Percentiles rank a stretch among this genome's conserved stretches.
These are phyloP conservation scores for Crenichthys baileyi DNA, from an alignment of 2,797 vertebrate genomes.

Conservation along the genomic window DNA sequence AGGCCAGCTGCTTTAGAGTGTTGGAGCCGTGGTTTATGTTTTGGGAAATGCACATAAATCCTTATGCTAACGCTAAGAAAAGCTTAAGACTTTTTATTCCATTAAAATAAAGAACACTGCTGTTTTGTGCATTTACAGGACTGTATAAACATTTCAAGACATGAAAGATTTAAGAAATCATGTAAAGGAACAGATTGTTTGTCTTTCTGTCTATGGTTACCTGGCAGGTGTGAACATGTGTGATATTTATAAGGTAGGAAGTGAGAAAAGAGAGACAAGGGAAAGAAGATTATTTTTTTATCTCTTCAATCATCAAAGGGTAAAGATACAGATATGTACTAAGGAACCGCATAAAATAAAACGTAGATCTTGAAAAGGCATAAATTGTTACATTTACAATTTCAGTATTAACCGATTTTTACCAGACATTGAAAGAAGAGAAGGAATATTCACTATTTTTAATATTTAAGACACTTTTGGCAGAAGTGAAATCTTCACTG, in stretches of 20 bases:
- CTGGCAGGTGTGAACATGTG: slow-evolving; percentile 24
- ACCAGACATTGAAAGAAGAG: not conserved
- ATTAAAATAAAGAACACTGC: slow-evolving; percentile 39
- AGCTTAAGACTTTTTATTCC: slow-evolving; percentile 42
- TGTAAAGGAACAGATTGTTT: slow-evolving; percentile 48
- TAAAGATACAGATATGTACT: not conserved
- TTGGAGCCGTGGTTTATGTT: slow-evolving; percentile 47
- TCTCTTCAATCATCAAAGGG: slow-evolving; percentile 1
- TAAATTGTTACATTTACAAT: not conserved
- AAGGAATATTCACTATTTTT: too few relatives aligned
- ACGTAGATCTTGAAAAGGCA: not conserved
- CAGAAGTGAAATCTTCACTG: not conserved
- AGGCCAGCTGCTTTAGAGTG: slow-evolving; percentile 62
- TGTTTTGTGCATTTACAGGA: not conserved
- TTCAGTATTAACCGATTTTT: not conserved
- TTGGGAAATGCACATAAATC: slow-evolving; percentile 59
- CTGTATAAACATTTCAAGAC: slow-evolving; percentile 19
- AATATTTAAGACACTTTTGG: not conserved
- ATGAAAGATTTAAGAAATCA: slow-evolving; percentile 12
- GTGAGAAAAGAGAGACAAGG: slow-evolving; percentile 7
- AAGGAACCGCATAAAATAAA: not conserved
- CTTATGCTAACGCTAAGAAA: slow-evolving; percentile 58
- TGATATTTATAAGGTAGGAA: slow-evolving; percentile 10
- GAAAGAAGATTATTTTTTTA: not conserved
- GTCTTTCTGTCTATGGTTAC: slow-evolving; percentile 33